Conservation (phyloP, 2,888 invertebrate species). For the Lepidochrysops patricia region DNA sequence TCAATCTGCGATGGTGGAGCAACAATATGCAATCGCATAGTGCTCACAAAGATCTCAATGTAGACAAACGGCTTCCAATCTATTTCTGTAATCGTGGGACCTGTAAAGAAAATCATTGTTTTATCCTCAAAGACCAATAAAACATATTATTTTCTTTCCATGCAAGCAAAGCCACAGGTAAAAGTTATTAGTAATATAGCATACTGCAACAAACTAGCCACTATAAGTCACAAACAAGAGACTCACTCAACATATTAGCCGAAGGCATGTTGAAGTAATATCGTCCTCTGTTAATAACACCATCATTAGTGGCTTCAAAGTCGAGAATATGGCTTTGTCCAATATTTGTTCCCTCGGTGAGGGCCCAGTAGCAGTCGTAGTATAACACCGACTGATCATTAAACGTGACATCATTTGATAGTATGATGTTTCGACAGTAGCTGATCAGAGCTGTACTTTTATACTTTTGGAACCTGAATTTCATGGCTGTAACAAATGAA, state of each 20-base stretch:
- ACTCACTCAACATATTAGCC: slow-evolving; percentile 60
- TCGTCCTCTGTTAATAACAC: slow-evolving; percentile 47
- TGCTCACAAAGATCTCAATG: slow-evolving; percentile 49
- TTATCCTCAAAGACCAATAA: too few relatives aligned
- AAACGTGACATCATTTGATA: slow-evolving; percentile 49
- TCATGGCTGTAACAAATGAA: slow-evolving; percentile 45
- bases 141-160: too few relatives aligned
- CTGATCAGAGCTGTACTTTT: slow-evolving; percentile 37
- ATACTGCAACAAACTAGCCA: too few relatives aligned
- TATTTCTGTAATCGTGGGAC: slow-evolving; percentile 40
- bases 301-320: slow-evolving; percentile 57
- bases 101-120: slow-evolving; percentile 35
- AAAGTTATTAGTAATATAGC: too few relatives aligned
- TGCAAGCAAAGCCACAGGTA: too few relatives aligned
- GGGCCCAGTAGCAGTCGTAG: slow-evolving; percentile 63
- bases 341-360: slow-evolving; percentile 38
- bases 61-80: slow-evolving; percentile 64
- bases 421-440: slow-evolving; percentile 57
- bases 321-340: slow-evolving; percentile 55
- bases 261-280: slow-evolving; percentile 63
- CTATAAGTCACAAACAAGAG: neutral
- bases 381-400: slow-evolving; percentile 58
- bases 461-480: slow-evolving; percentile 50
- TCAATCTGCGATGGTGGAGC: slow-evolving; percentile 48
- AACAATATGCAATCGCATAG: slow-evolving; percentile 50